Evolutionary conservation across 2,888 invertebrate species (phyloP).

Genomic region (Cartodere bifasciata): DNA sequence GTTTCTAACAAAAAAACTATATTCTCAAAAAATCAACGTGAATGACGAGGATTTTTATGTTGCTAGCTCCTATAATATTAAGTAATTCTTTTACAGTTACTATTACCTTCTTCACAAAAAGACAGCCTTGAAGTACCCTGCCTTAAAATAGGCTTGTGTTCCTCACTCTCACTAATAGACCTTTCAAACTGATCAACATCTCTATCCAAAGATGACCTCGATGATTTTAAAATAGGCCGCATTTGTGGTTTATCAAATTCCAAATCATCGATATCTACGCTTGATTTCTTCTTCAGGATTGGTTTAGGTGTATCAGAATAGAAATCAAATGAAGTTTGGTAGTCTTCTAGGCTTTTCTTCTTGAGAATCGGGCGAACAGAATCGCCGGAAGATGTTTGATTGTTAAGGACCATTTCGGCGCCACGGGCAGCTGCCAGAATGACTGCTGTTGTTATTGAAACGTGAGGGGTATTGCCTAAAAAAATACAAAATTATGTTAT

Average conservation of each 20-base stretch:
- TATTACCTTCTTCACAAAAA: slow-evolving; percentile 40
- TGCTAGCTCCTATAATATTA: too few relatives aligned
- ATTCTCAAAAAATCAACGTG: too few relatives aligned
- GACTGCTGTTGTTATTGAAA: slow-evolving; percentile 55
- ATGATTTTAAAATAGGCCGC: slow-evolving; percentile 65
- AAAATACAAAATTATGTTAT: too few relatives aligned
- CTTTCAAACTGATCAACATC: slow-evolving; percentile 15
- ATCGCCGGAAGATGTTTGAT: slow-evolving; percentile 17
- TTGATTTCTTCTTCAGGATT: slow-evolving; percentile 78
- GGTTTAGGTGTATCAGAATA: slow-evolving; percentile 46
- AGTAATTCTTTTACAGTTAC: too few relatives aligned
- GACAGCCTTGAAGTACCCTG: slow-evolving; percentile 50
- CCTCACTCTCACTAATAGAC: slow-evolving; percentile 41
- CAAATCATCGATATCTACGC: slow-evolving; percentile 59
- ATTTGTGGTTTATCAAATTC: slow-evolving; percentile 62
- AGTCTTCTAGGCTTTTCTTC: slow-evolving; percentile 66
- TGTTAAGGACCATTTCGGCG: slow-evolving; percentile 36
- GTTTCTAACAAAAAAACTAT: too few relatives aligned
- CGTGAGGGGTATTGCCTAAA: slow-evolving; percentile 52
- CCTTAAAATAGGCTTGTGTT: slow-evolving; percentile 52
- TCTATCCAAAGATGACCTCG: slow-evolving; percentile 39
- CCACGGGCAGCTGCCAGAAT: slow-evolving; percentile 51
- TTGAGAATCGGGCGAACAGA: slow-evolving; percentile 66
- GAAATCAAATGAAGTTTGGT: slow-evolving; percentile 38
- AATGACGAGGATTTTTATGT: too few relatives aligned